phyloP scores from a whole-genome alignment of 1,140 invertebrate genomes.

The Tetranychus cinnabarinus region DNA sequence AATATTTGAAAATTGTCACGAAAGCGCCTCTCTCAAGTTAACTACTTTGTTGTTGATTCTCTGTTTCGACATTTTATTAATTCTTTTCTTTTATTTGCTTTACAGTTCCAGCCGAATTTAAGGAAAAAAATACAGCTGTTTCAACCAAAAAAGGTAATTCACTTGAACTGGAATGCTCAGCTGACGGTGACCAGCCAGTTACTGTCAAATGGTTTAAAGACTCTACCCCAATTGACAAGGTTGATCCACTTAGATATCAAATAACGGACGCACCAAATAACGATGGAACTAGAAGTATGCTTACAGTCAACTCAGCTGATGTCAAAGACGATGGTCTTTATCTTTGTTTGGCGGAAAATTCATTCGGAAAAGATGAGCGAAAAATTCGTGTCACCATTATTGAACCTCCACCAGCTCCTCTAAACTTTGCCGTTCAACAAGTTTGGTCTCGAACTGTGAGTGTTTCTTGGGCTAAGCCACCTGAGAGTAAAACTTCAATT shows the following conservation, averaged over 20 bases:
- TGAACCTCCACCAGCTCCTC: constrained; percentile 79
- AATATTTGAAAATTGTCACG: too few species aligned
- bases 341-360: constrained; percentile 62
- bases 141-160: constrained; percentile 69
- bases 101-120: constrained; percentile 69
- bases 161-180: constrained; percentile 74
- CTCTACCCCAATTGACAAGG: not conserved
- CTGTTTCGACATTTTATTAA: not conserved
- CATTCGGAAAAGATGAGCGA: constrained; percentile 71
- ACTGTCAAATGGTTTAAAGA: constrained; percentile 53
- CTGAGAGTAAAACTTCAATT: constrained; percentile 67
- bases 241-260: constrained; percentile 11
- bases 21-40: too few species aligned
- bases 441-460: constrained; percentile 72
- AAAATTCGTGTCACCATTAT: constrained; percentile 70
- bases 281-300: constrained; percentile 16
- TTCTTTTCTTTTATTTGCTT: not conserved
- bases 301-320: constrained; percentile 63
- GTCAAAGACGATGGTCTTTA: constrained; percentile 66
- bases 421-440: constrained; percentile 66
- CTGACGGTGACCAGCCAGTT: constrained; percentile 86
- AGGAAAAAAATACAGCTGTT: constrained; percentile 70
- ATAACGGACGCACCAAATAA: constrained; percentile 13
- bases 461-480: constrained; percentile 72
- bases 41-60: too few species aligned